phyloP scores from a whole-genome alignment of 2,888 invertebrate species.

The Mechanitis messenoides region DNA sequence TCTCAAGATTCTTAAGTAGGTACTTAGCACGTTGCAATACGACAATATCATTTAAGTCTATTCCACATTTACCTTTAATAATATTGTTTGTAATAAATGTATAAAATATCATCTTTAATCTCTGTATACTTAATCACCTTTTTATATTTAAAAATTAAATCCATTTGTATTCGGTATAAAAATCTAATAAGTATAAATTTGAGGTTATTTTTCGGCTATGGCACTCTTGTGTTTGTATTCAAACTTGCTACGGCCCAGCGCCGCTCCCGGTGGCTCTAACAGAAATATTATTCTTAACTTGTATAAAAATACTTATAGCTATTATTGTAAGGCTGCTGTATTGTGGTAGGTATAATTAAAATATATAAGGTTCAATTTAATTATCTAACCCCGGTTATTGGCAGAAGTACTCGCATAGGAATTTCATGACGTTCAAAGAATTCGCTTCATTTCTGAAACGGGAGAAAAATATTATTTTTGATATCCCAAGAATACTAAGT shows the following conservation, averaged over 20 bases:
- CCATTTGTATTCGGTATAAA: constrained; percentile 76
- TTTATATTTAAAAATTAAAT: constrained; percentile 77
- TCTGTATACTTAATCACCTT: constrained; percentile 77
- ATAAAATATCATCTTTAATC: constrained; percentile 78
- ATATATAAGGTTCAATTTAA: constrained; percentile 34
- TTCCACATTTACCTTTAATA: constrained; percentile 72
- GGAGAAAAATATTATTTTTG: constrained; percentile 6
- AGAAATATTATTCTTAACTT: constrained; percentile 50
- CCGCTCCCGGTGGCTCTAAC: constrained; percentile 44
- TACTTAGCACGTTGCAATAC: constrained; percentile 59
- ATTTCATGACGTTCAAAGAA: constrained; percentile 6
- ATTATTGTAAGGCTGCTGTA: constrained; percentile 71
- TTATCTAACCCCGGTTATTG: constrained; percentile 25
- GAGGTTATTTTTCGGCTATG: constrained; percentile 73
- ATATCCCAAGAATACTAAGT: constrained; percentile 11
- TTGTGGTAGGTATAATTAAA: constrained; percentile 43
- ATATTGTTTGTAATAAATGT: constrained; percentile 77
- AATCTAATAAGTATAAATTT: constrained; percentile 76
- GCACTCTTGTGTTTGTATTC: constrained; percentile 70
- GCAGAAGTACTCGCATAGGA: constrained; percentile 20
- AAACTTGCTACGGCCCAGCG: constrained; percentile 57
- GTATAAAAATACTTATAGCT: constrained; percentile 75
- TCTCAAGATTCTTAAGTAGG: constrained; percentile 38
- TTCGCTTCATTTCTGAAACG: not conserved
- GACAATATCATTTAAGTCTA: constrained; percentile 69